phyloP scores from a whole-genome alignment of 92 coral and sea anemone genomes.

The Pocillopora grandis region DNA sequence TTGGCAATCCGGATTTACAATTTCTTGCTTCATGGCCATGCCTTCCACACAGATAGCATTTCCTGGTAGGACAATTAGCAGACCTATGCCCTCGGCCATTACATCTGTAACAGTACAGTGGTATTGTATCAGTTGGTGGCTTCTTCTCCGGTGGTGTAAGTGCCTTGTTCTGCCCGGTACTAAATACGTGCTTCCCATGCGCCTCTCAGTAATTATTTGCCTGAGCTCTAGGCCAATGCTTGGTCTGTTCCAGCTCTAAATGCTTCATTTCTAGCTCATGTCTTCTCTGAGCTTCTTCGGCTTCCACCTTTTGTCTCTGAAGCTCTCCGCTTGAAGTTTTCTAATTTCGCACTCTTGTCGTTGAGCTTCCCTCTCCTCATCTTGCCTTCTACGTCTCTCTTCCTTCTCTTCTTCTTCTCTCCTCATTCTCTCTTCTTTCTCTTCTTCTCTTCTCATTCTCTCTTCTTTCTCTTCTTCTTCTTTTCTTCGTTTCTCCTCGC shows the following conservation, averaged over 20 bases:
- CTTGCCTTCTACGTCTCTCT: background rate
- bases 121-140: background rate
- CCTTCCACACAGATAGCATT: background rate
- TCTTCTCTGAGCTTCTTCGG: background rate
- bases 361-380: background rate
- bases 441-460: constrained; percentile 25
- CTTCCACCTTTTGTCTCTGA: background rate
- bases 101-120: constrained; percentile 8
- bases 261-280: constrained; percentile 22
- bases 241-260: background rate
- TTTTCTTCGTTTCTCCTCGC: background rate
- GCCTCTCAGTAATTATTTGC: constrained; percentile 29
- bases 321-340: constrained; percentile 28
- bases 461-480: constrained; percentile 21
- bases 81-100: constrained; percentile 27
- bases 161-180: background rate
- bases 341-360: constrained; percentile 15
- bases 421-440: constrained; percentile 22
- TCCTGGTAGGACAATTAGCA: constrained; percentile 11
- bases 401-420: background rate
- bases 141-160: background rate
- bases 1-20: background rate
- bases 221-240: too few species aligned
- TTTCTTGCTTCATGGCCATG: background rate
- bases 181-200: constrained; percentile 44